phyloP scores from a whole-genome alignment of 2,113 vertebrate species.

The Ceratotherium simum region DNA sequence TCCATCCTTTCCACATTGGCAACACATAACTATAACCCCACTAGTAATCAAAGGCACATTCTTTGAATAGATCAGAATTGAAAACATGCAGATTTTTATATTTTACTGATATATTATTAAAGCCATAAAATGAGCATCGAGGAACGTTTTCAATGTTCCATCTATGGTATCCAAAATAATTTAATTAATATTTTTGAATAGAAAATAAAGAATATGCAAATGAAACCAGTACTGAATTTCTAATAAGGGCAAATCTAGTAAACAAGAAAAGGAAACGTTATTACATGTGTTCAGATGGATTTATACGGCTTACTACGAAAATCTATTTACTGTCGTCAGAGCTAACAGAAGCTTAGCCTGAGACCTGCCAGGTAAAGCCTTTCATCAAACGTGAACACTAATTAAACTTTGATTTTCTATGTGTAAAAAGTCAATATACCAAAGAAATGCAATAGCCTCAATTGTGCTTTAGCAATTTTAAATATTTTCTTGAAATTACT shows the following conservation, averaged over 20 bases:
- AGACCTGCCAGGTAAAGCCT: too few relatives aligned
- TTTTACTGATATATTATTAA: not conserved
- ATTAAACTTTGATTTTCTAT: constrained; percentile 21
- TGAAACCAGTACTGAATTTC: not conserved
- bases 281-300: not conserved
- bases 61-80: not conserved
- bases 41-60: not conserved
- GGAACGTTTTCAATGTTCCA: not conserved
- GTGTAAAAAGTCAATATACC: not conserved
- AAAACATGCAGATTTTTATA: not conserved
- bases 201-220: not conserved
- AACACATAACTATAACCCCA: not conserved
- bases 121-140: not conserved
- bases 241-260: not conserved
- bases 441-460: not conserved
- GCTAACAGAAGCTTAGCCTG: not conserved
- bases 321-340: not conserved
- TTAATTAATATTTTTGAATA: not conserved
- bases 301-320: not conserved
- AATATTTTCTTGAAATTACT: constrained; percentile 16
- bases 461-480: not conserved
- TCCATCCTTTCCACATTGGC: not conserved
- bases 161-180: not conserved
- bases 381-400: not conserved
- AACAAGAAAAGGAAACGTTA: not conserved